Percentiles rank a stretch among this genome's conserved stretches.
These are phyloP conservation scores for Hedya salicella DNA, from an alignment of 2,888 invertebrate genomes.

Conservation along the genomic window DNA sequence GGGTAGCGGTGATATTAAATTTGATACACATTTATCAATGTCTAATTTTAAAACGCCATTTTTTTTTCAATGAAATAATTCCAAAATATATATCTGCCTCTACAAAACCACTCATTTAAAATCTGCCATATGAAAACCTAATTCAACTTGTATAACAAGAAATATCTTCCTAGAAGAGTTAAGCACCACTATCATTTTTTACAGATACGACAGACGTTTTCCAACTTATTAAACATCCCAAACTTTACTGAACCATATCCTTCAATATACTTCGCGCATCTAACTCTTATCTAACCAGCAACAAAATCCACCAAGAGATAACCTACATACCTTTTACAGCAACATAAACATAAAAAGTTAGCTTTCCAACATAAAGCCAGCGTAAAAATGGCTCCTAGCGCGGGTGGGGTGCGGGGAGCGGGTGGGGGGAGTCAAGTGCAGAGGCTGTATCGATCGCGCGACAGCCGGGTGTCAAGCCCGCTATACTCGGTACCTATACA, in stretches of 20 bases:
- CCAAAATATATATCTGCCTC: too few species aligned
- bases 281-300: not conserved
- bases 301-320: constrained; percentile 10
- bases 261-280: not conserved
- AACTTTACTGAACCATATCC: not conserved
- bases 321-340: constrained; percentile 15
- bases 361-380: constrained; percentile 57
- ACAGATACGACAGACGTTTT: not conserved
- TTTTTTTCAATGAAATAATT: too few species aligned
- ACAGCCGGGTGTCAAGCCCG: constrained; percentile 80
- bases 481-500: constrained; percentile 40
- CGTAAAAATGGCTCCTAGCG: constrained; percentile 70
- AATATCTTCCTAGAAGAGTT: too few species aligned
- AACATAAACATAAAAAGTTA: constrained; percentile 36
- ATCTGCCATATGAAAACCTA: not conserved
- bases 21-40: too few species aligned
- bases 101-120: too few species aligned
- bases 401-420: constrained; percentile 56
- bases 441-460: constrained; percentile 84
- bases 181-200: too few species aligned
- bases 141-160: too few species aligned
- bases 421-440: constrained; percentile 78
- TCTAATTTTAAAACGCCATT: too few species aligned
- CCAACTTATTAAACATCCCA: not conserved
- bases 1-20: too few species aligned